phyloP scores from a whole-genome alignment of 37 sponge, comb jelly and placozoan species.

The Haliclona indistincta region DNA sequence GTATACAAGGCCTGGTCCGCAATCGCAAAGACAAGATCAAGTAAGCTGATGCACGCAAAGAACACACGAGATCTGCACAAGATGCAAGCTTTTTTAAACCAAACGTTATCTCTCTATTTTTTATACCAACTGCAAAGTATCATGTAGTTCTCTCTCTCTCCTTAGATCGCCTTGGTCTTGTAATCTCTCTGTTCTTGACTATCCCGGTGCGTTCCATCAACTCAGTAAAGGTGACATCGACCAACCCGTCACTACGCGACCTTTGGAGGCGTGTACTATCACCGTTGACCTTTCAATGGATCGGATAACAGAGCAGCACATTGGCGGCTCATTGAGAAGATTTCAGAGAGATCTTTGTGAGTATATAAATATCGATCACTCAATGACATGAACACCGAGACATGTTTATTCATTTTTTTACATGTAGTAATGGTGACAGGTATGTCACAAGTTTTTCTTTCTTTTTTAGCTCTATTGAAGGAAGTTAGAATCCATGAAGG shows the following conservation, averaged over 20 bases:
- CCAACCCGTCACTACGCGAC: conserved; percentile 10
- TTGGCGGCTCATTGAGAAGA: background rate
- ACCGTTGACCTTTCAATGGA: conserved; percentile 18
- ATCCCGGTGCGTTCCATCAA: conserved; percentile 13
- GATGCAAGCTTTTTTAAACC: too few species aligned
- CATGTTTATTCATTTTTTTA: too few species aligned
- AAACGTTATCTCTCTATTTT: too few species aligned
- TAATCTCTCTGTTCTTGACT: conserved; percentile 38
- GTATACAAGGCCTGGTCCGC: background rate
- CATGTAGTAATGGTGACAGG: background rate
- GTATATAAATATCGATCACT: too few species aligned
- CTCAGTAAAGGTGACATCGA: conserved; percentile 33
- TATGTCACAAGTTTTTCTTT: background rate
- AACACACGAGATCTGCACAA: too few species aligned
- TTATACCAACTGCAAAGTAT: too few species aligned
- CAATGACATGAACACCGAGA: background rate
- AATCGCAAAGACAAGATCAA: too few species aligned
- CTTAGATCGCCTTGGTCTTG: conserved; percentile 2
- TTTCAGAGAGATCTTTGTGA: conserved; percentile 43
- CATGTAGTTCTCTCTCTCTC: too few species aligned
- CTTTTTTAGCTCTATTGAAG: conserved; percentile 19
- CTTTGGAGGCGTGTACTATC: conserved; percentile 33
- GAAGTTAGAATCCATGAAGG: conserved; percentile 43
- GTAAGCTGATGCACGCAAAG: too few species aligned
- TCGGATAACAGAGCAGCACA: conserved; percentile 11